Evolutionary conservation across 2,113 vertebrate genomes (phyloP).

Genomic region (Alethe diademata): DNA sequence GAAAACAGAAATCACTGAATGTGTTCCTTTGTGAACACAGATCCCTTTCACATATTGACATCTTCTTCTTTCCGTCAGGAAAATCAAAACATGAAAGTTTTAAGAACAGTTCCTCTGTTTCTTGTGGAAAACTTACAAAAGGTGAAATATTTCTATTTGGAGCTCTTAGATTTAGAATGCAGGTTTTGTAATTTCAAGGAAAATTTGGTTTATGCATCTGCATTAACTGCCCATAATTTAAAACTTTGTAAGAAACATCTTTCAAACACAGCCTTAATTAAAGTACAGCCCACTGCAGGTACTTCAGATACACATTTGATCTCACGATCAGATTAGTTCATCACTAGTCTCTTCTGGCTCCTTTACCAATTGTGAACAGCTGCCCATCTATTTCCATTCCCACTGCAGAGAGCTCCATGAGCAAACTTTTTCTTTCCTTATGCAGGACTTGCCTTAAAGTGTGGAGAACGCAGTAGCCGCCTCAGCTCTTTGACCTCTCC

Average conservation of each 20-base stretch:
- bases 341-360: not conserved
- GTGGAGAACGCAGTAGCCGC: constrained; percentile 78
- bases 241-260: not conserved
- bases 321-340: not conserved
- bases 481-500: constrained; percentile 85
- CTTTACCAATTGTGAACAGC: not conserved
- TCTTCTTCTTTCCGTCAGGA: not conserved
- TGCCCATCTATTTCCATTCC: not conserved
- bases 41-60: not conserved
- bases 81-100: not conserved
- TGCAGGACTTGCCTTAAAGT: constrained; percentile 81
- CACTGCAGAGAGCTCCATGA: not conserved
- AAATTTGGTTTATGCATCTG: not conserved
- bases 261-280: not conserved
- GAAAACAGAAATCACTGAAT: not conserved
- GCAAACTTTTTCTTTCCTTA: not conserved
- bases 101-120: not conserved
- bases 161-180: not conserved
- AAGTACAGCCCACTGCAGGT: not conserved
- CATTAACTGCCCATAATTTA: not conserved
- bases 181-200: not conserved
- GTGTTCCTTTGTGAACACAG: not conserved
- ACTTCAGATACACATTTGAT: not conserved
- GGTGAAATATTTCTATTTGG: not conserved
- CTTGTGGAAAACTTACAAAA: not conserved